Base-by-base conservation (phyloP, 2,888 invertebrate genomes). In the Nomada goodeniana region DNA sequence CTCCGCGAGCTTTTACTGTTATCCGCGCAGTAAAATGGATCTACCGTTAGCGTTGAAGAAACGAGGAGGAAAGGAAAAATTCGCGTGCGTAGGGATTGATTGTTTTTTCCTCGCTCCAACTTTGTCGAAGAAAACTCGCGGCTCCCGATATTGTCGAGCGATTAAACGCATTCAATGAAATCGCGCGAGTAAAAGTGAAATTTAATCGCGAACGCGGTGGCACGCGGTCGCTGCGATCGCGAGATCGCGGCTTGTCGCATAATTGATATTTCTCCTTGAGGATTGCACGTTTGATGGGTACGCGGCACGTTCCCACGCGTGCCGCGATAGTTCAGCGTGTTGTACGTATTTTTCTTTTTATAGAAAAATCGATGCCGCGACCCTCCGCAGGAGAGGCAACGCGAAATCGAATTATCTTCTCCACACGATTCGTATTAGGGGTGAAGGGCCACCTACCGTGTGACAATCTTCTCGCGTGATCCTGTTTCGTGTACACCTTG, bases 401-500 rank as follows among this genome's bases (percentile, higher is more conserved):
- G 29, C 18, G 23, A 29, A 23, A 70, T 44, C 18, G 36, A 53
- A 15, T 42, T 20, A 69, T 57, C 50, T 42, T 65, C 29, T 55
- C n/a, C 15, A 50, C 52, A 64, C 64, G 63, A 74, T 57, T n/a
- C 42, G 52, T 26, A 52, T 53, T 55, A 44, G 15, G 42, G 61
- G 15, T 47, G 2, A 23, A 23, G 42, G 42, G 5, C 15, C 47
- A 84, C 89, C 74, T 76, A 92, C 93, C 92, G 78, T 93, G 93
- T 50, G 93, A 90, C 23, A 93, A 64, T 78, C 92, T 90, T 15
- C 91, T 89, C 10, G 91, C 86, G 71, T 90, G 88, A 71, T 93
- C 92, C 82, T 92, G 93, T 67, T 93, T 93, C 71, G 93, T 94
- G 91, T 95, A 95, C 10, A 95, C 94, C 71, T 94, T 94, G 29